Conservation (phyloP, 2,797 vertebrate genomes). For the Sebastes iracundus region DNA sequence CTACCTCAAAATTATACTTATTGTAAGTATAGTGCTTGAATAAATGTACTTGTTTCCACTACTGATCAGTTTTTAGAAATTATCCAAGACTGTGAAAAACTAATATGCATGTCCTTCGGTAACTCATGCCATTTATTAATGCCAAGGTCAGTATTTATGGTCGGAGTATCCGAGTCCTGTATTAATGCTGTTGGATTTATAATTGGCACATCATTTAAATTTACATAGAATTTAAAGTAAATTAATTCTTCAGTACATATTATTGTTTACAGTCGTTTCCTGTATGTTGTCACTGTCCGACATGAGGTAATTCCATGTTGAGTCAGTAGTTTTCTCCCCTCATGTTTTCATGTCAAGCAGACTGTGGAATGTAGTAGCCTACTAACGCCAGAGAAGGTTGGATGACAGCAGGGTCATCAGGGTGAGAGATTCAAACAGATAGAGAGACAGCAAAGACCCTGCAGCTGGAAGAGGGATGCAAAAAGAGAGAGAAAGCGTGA, state of each 20-base stretch:
- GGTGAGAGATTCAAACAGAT: neutral
- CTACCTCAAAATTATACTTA: neutral
- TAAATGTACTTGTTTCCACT: neutral
- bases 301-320: neutral
- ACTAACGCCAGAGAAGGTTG: neutral
- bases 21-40: neutral
- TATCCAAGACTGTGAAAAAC: neutral
- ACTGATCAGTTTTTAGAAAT: neutral
- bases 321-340: neutral
- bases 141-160: neutral
- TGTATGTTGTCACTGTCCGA: neutral
- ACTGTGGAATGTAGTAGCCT: conserved; percentile 30
- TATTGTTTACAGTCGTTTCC: neutral
- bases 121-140: neutral
- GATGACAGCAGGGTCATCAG: neutral
- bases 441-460: neutral
- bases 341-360: conserved; percentile 24
- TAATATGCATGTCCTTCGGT: neutral
- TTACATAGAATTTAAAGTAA: neutral
- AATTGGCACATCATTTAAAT: neutral
- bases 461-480: neutral
- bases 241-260: neutral
- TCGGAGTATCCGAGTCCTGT: neutral
- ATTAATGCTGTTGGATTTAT: neutral
- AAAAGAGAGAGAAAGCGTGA: neutral